Conservation (phyloP, 2,888 invertebrate genomes). For the Pinctada fucata region DNA sequence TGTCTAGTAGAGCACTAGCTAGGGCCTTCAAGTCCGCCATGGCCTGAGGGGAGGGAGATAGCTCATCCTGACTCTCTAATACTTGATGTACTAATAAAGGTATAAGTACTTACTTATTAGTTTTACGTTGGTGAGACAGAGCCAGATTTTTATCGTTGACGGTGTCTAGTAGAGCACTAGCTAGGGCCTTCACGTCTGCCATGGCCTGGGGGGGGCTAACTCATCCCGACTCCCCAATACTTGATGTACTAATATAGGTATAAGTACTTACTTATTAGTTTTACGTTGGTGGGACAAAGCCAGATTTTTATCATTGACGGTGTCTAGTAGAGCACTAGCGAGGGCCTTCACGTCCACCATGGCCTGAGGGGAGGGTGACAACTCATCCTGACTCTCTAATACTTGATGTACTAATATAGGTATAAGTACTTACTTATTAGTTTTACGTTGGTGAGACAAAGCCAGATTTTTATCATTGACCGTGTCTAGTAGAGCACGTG, state of each 20-base stretch:
- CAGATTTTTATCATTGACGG: conserved; percentile 90
- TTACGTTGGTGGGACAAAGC: conserved; percentile 90
- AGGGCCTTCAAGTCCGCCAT: conserved; percentile 87
- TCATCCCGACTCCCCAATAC: conserved; percentile 82
- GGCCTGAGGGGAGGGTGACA: conserved; percentile 82
- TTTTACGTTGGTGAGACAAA: too few species aligned
- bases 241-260: conserved; percentile 85
- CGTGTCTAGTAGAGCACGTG: too few species aligned
- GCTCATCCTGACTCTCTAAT: conserved; percentile 81
- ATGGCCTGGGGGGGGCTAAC: conserved; percentile 82
- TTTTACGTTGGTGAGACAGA: conserved; percentile 89
- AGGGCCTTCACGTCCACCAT: conserved; percentile 87
- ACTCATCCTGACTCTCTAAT: conserved; percentile 81
- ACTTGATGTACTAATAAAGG: conserved; percentile 83
- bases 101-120: conserved; percentile 83
- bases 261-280: conserved; percentile 87
- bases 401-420: conserved; percentile 86
- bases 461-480: too few species aligned
- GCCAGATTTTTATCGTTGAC: conserved; percentile 91
- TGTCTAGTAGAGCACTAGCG: conserved; percentile 88
- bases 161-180: conserved; percentile 88
- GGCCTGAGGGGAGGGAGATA: conserved; percentile 82
- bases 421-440: too few species aligned
- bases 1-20: conserved; percentile 88
- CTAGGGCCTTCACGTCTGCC: conserved; percentile 86